These are phyloP conservation scores for Odontocolon sp. DNA, from an alignment of 2,888 invertebrate species.

Conservation along the genomic window DNA sequence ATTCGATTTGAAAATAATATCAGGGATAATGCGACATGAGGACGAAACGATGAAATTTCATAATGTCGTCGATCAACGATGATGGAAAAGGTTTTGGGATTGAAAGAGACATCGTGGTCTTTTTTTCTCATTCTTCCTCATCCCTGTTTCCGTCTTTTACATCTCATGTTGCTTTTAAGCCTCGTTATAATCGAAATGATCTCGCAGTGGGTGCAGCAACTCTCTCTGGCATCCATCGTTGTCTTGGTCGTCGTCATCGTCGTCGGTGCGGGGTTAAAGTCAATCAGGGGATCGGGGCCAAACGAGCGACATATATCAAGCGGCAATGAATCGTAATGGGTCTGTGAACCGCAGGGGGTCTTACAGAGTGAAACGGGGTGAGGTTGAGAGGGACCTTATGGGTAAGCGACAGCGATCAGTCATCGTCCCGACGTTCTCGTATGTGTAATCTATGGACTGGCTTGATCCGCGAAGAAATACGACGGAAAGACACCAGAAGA, in stretches of 20 bases:
- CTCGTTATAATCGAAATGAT: neutral
- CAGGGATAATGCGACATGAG: slow-evolving; percentile 5
- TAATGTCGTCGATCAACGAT: slow-evolving; percentile 15
- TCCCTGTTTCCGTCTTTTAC: neutral
- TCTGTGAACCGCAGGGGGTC: slow-evolving; percentile 68
- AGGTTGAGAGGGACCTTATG: slow-evolving; percentile 34
- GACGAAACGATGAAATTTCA: slow-evolving; percentile 28
- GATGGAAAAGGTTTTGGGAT: neutral
- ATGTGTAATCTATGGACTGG: slow-evolving; percentile 21
- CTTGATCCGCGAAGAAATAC: neutral
- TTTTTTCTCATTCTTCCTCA: neutral
- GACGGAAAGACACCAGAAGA: neutral
- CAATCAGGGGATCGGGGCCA: slow-evolving; percentile 72
- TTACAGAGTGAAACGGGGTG: slow-evolving; percentile 40
- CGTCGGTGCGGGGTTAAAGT: slow-evolving; percentile 65
- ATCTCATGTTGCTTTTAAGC: slow-evolving; percentile 2
- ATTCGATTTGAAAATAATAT: neutral
- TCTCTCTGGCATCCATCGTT: neutral
- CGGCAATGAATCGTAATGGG: slow-evolving; percentile 75
- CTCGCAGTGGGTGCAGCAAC: slow-evolving; percentile 21
- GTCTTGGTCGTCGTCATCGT: slow-evolving; percentile 3
- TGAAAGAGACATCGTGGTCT: neutral
- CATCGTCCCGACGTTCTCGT: slow-evolving; percentile 66
- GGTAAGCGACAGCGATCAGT: slow-evolving; percentile 74
- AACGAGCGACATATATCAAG: slow-evolving; percentile 76